phyloP scores from a whole-genome alignment of 2,113 vertebrate genomes.

The Aix galericulata region DNA sequence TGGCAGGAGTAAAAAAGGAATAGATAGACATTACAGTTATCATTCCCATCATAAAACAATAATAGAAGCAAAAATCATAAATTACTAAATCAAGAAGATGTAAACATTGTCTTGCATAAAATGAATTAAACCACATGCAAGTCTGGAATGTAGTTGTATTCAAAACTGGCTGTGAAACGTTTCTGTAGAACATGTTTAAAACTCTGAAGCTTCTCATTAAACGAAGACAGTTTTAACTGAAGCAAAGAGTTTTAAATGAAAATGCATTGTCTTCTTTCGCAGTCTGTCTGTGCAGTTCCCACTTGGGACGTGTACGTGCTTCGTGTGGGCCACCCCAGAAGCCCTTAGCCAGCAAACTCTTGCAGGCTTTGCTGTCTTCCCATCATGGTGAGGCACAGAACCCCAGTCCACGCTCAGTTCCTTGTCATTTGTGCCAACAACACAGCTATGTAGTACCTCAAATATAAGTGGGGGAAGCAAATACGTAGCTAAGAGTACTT shows the following conservation, averaged over 20 bases:
- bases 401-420: not conserved
- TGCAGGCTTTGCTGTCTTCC: not conserved
- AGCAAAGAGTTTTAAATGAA: not conserved
- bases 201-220: not conserved
- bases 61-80: constrained; percentile 33
- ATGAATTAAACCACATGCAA: constrained; percentile 47
- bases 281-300: not conserved
- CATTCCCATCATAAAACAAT: constrained; percentile 53
- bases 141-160: constrained; percentile 22
- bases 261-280: not conserved
- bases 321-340: not conserved
- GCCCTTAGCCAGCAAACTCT: not conserved
- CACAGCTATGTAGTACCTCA: rapidly evolving
- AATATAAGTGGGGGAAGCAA: not conserved
- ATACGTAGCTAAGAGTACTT: not conserved
- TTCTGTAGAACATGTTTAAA: not conserved
- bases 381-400: not conserved
- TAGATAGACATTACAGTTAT: constrained; percentile 35
- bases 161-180: not conserved
- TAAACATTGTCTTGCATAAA: constrained; percentile 22
- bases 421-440: not conserved
- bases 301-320: rapidly evolving
- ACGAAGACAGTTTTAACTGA: not conserved
- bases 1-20: constrained; percentile 47
- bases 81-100: constrained; percentile 20